Percentiles rank a stretch among this genome's conserved stretches.
These are phyloP conservation scores for Seriola aureovittata DNA, from an alignment of 2,113 vertebrate species.

Conservation along the genomic window DNA sequence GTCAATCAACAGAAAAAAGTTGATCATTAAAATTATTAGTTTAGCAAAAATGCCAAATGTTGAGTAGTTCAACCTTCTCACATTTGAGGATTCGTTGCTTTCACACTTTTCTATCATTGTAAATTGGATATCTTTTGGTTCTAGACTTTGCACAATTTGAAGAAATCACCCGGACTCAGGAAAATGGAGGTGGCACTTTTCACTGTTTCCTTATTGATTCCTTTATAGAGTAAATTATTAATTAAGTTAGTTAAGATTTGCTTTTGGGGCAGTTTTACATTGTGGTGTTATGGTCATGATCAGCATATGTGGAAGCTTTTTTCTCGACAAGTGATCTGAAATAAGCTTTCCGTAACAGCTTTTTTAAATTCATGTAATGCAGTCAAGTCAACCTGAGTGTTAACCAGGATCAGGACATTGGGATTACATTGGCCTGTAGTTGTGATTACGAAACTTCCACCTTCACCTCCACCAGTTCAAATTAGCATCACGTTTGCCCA, in stretches of 20 bases:
- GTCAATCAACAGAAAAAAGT: too few relatives aligned
- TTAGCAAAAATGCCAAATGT: not conserved
- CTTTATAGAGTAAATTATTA: too few relatives aligned
- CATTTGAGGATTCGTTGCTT: not conserved
- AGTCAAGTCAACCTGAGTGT: not conserved
- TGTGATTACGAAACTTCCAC: not conserved
- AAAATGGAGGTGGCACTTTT: too few relatives aligned
- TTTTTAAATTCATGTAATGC: not conserved
- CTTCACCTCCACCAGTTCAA: slow-evolving; percentile 32
- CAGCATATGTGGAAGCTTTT: not conserved
- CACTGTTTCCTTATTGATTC: too few relatives aligned
- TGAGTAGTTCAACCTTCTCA: not conserved
- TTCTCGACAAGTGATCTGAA: not conserved
- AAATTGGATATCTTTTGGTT: not conserved
- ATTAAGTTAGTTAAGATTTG: not conserved
- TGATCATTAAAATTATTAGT: too few relatives aligned
- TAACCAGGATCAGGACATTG: not conserved
- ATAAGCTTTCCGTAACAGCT: too few relatives aligned
- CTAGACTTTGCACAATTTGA: not conserved
- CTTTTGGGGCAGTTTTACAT: not conserved
- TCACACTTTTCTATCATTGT: too few relatives aligned
- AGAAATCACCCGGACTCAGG: not conserved
- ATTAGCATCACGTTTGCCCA: slow-evolving; percentile 28
- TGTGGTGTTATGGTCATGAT: not conserved
- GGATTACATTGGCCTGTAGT: not conserved